A percentile compares a stretch with the other conserved stretches of the same genome.
These are phyloP conservation scores for Galagoides demidoff DNA, from an alignment of 2,797 vertebrate genomes.

Conservation along the genomic window DNA sequence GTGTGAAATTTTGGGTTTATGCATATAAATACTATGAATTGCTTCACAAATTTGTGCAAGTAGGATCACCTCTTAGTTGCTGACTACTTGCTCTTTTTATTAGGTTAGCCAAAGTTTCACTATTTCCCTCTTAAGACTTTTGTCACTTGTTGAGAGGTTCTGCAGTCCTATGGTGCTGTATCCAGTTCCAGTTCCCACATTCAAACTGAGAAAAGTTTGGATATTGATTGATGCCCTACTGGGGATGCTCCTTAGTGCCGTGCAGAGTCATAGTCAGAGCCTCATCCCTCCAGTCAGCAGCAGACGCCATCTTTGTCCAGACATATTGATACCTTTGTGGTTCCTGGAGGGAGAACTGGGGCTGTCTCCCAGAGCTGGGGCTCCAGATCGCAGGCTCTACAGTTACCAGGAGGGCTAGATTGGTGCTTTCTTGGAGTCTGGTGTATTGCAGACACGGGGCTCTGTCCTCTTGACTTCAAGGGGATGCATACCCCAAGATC, in stretches of 20 bases:
- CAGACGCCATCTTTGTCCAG: rapidly evolving
- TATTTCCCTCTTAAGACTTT: background rate
- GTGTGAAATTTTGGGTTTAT: background rate
- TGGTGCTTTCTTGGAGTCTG: background rate
- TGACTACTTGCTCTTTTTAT: background rate
- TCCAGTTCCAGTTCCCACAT: background rate
- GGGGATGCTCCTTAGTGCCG: rapidly evolving
- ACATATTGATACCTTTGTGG: rapidly evolving
- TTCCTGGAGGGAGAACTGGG: background rate
- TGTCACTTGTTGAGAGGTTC: background rate
- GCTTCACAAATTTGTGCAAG: background rate
- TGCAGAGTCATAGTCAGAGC: background rate
- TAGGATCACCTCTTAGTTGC: background rate
- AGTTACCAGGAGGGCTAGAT: background rate
- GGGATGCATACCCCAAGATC: rapidly evolving
- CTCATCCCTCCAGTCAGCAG: rapidly evolving
- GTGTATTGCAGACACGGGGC: background rate
- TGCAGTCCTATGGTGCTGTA: background rate
- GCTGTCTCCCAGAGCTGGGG: background rate
- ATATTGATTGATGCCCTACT: background rate
- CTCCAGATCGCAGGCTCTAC: background rate
- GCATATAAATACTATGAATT: background rate
- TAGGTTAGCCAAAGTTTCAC: background rate
- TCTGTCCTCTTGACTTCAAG: background rate
- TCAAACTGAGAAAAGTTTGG: background rate